These are phyloP conservation scores for Clusia tigrina DNA, from an alignment of 2,888 invertebrate genomes.

Conservation along the genomic window DNA sequence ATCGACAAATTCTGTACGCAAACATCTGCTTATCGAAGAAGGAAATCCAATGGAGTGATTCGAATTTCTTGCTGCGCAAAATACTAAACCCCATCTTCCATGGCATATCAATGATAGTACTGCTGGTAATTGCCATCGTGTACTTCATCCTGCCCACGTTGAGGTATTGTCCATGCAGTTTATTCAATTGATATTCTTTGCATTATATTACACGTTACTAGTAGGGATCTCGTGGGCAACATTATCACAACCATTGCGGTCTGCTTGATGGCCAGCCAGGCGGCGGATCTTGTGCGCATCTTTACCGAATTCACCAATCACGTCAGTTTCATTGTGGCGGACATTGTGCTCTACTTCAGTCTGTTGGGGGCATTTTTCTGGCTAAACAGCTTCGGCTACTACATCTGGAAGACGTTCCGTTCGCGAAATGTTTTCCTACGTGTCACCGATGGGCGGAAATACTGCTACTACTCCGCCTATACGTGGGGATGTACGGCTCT, in stretches of 20 bases:
- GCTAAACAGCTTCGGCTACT: conserved; percentile 86
- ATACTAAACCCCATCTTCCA: conserved; percentile 81
- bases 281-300: conserved; percentile 79
- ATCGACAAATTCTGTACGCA: conserved; percentile 73
- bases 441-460: conserved; percentile 85
- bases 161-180: conserved; percentile 60
- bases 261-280: conserved; percentile 79
- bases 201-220: conserved; percentile 26
- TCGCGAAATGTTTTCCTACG: conserved; percentile 85
- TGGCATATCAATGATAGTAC: conserved; percentile 75
- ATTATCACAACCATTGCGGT: conserved; percentile 83
- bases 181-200: background rate
- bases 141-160: conserved; percentile 85
- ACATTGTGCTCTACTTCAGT: conserved; percentile 79
- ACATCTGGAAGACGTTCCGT: conserved; percentile 88
- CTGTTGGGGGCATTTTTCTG: conserved; percentile 84
- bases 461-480: conserved; percentile 85
- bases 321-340: conserved; percentile 81
- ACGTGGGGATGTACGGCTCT: conserved; percentile 79
- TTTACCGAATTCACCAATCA: conserved; percentile 83
- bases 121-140: conserved; percentile 77
- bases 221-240: conserved; percentile 79
- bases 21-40: conserved; percentile 78
- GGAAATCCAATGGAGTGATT: conserved; percentile 75
- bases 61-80: conserved; percentile 77